These are phyloP conservation scores for Eumaeus atala DNA, from an alignment of 1,140 invertebrate genomes.

Conservation along the genomic window DNA sequence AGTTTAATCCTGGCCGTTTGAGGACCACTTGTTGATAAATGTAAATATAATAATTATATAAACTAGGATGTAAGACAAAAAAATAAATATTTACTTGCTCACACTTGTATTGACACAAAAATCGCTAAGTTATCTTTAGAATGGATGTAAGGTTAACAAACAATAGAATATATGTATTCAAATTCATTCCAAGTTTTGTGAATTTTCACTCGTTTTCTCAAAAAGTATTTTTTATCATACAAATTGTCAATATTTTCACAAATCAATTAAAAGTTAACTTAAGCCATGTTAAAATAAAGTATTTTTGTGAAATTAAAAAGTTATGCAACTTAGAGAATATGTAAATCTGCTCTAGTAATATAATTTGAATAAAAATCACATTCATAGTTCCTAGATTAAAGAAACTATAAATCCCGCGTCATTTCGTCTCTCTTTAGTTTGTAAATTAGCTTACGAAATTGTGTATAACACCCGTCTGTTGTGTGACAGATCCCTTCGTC, in stretches of 20 bases:
- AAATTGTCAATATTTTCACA: too few species aligned
- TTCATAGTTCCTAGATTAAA: slow-evolving; percentile 4
- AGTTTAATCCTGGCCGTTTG: background rate
- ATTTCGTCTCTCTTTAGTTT: slow-evolving; percentile 3
- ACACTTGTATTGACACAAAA: background rate
- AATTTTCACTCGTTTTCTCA: too few species aligned
- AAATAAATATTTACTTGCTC: slow-evolving; percentile 3
- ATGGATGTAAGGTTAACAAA: background rate
- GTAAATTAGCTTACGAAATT: slow-evolving; percentile 3
- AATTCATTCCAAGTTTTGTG: too few species aligned
- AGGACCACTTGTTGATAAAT: slow-evolving; percentile 1
- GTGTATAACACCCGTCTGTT: background rate
- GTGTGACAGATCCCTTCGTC: background rate
- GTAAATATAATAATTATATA: slow-evolving; percentile 2
- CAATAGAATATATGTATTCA: too few species aligned
- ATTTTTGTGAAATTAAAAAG: too few species aligned
- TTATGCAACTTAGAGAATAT: too few species aligned
- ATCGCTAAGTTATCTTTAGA: slow-evolving; percentile 1
- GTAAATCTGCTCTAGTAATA: too few species aligned
- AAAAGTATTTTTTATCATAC: too few species aligned
- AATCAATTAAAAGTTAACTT: too few species aligned
- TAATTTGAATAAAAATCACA: slow-evolving; percentile 6
- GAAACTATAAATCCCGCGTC: background rate
- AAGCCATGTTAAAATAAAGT: too few species aligned
- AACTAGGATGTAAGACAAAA: background rate